Percentiles rank a stretch among this genome's conserved stretches.
Conservation (phyloP, 2,888 invertebrate species). For the Chymomyza caudatula region DNA sequence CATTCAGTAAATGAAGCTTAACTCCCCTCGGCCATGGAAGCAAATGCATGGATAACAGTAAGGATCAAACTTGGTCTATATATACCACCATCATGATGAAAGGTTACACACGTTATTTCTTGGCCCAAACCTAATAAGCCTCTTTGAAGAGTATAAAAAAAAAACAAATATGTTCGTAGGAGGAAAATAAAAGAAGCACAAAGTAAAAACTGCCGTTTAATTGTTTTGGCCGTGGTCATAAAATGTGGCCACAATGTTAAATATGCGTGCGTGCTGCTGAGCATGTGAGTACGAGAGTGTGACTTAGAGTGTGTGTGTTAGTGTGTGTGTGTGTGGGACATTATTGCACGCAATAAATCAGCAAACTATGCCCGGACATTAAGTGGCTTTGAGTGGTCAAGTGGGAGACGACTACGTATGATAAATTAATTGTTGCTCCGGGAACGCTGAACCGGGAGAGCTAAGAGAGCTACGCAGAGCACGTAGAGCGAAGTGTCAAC, state of each 20-base stretch:
- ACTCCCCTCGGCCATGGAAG: too few relatives aligned
- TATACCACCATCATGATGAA: too few relatives aligned
- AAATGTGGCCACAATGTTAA: slow-evolving; percentile 29
- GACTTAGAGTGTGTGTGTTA: background rate
- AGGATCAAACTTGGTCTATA: too few relatives aligned
- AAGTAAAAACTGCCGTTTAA: slow-evolving; percentile 43
- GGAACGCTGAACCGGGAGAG: too few relatives aligned
- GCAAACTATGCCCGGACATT: slow-evolving; percentile 41
- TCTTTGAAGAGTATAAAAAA: background rate
- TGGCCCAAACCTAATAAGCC: too few relatives aligned
- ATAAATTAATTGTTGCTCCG: slow-evolving; percentile 59
- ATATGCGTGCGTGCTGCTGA: background rate
- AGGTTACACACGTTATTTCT: too few relatives aligned
- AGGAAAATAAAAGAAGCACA: background rate
- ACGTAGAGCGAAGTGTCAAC: background rate
- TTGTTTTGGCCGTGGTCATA: slow-evolving; percentile 52
- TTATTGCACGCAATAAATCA: slow-evolving; percentile 64
- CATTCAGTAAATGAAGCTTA: too few relatives aligned
- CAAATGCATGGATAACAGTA: too few relatives aligned
- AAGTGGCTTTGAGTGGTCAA: slow-evolving; percentile 39
- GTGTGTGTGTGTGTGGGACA: slow-evolving; percentile 33
- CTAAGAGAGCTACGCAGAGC: background rate
- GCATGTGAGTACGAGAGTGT: background rate
- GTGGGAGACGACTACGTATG: slow-evolving; percentile 36
- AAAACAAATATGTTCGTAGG: slow-evolving; percentile 18